These are phyloP conservation scores for Lineus longissimus DNA, from an alignment of 1,140 invertebrate species.

Conservation along the genomic window DNA sequence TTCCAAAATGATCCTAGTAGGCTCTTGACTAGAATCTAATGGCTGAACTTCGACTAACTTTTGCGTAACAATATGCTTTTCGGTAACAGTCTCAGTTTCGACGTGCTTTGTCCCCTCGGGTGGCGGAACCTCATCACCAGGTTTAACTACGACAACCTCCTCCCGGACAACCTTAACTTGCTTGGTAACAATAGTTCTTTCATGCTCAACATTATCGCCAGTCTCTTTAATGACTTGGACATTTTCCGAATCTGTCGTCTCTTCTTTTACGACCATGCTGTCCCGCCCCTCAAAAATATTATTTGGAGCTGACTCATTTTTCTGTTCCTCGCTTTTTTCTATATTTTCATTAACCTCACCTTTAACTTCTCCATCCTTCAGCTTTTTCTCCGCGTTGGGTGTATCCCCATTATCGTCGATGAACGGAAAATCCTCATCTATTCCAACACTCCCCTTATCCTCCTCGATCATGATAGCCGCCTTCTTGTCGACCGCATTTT, in stretches of 20 bases:
- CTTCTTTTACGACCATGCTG: neutral
- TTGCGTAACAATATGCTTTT: too few relatives aligned
- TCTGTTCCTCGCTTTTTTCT: neutral
- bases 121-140: neutral
- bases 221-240: neutral
- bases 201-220: slow-evolving; percentile 8
- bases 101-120: too few relatives aligned
- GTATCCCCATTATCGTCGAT: slow-evolving; percentile 1
- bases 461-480: neutral
- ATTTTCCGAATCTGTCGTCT: neutral
- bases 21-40: too few relatives aligned
- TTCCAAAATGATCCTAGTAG: neutral
- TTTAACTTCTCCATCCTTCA: neutral
- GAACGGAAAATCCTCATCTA: slow-evolving; percentile 2
- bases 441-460: neutral
- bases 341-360: neutral
- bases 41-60: too few relatives aligned
- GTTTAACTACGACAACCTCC: neutral
- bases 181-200: slow-evolving; percentile 1
- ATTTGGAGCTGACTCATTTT: neutral
- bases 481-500: slow-evolving; percentile 3
- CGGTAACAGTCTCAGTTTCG: too few relatives aligned
- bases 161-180: neutral
- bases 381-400: slow-evolving; percentile 1
- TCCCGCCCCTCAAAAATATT: too few relatives aligned